Conservation (phyloP, 1,140 invertebrate species). For the Brachionus asplanchnoidis region DNA sequence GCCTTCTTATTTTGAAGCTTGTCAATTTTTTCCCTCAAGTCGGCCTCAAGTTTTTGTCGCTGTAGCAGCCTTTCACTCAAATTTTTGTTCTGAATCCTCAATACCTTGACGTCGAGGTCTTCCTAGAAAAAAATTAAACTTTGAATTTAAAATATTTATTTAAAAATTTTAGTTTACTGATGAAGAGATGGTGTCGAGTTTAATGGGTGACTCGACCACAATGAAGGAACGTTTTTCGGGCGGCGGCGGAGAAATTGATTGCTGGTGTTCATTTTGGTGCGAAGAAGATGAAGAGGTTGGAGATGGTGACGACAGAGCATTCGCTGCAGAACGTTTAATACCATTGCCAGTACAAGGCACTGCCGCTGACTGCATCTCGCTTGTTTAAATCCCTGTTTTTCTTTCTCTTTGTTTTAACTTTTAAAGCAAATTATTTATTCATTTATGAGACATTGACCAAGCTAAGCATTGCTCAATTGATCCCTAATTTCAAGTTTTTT, state of each 20-base stretch:
- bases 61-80: constrained; percentile 81
- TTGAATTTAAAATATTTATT: background rate
- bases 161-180: background rate
- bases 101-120: constrained; percentile 92
- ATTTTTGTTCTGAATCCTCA: constrained; percentile 95
- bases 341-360: constrained; percentile 39
- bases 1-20: constrained; percentile 92
- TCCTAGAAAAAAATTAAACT: constrained; percentile 61
- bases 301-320: constrained; percentile 16
- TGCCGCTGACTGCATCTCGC: constrained; percentile 26
- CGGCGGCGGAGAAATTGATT: background rate
- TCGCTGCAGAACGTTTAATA: constrained; percentile 38
- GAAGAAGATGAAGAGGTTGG: background rate
- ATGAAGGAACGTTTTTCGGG: constrained; percentile 32
- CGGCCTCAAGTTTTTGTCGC: constrained; percentile 77
- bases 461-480: background rate
- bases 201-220: constrained; percentile 38
- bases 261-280: constrained; percentile 16
- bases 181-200: constrained; percentile 33
- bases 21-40: constrained; percentile 84
- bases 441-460: background rate
- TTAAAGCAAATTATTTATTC: background rate
- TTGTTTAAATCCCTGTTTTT: background rate
- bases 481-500: background rate
- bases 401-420: background rate